Evolutionary conservation across 2,888 invertebrate species (phyloP), one percentile per base, ranked within the genome.

Genomic region (Agonopterix heracliana): DNA sequence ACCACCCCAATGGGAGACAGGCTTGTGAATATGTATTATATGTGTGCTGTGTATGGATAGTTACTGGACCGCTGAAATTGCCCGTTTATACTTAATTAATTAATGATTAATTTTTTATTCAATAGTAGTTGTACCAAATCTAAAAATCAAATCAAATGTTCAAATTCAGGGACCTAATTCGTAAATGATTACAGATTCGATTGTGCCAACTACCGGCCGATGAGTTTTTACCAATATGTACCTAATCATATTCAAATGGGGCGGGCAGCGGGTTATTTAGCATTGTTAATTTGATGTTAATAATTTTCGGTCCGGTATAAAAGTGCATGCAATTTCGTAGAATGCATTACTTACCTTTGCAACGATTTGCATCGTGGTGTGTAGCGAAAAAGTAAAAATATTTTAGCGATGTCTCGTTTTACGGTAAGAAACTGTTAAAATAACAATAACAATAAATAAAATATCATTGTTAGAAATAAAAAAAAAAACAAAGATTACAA

Each of bases 161-260:
- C 2, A 26, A 26, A 26, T 26, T 26, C 26, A 26, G 26, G 26
- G 2, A 14, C 14, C 14, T 14, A 14, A 14, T 14, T 14, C 14
- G 14, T 14, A 38, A 38, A 41, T 5, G 10, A 38, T 62, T 62
- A 60, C 55, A 50, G 58, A 56, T 52, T 41, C 49, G 41, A 54
- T 43, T 50, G 49, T 47, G 44, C 42, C 45, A 52, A 42, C 40
- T 9, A 48, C 36, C 9, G 48, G 34, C 43, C 46, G 47, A 51
- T 41, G 9, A 43, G 44, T 55, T 64, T 62, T 63, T 35, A 45
- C 34, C 34, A 8, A 26, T 14, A 35, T 35, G 9, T 56, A 71
- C 63, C 59, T 83, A 83, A 81, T 83, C 64, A 73, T 85, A 87
- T 86, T 85, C 82, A 83, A 85, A 83, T 82, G 63, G 81, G 75